Base-by-base conservation (phyloP, 2,888 invertebrate genomes). In the Lasioglossum villosulum region DNA sequence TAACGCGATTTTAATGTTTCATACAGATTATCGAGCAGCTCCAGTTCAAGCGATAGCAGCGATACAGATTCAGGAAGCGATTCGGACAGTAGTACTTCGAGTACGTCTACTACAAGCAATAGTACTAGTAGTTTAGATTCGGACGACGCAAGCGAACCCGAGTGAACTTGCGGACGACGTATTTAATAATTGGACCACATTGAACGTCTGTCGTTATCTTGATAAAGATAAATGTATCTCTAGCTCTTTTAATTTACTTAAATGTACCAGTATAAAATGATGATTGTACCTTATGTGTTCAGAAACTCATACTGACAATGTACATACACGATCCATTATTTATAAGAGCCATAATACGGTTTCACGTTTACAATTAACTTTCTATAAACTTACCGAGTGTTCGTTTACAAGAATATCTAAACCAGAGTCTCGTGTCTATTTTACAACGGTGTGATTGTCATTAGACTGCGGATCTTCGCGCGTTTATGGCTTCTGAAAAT, bases 71-170 rank as follows among this genome's bases (percentile, higher is more conserved):
- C 89, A 30, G 89, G 84, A 34, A 86, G 71, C 34, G 80, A 87
- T 42, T 82, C 87, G n/a, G 87, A 85, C 70, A 88, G 77, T 63
- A 89, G 78, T 68, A 75, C 82, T 63, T 82, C 86, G 0, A 92
- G 86, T 77, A 91, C 88, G 72, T 92, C 87, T 76, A 89, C 85
- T 68, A 86, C 84, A 14, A 88, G 85, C 23, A 88, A 88, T 4
- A 91, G 82, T 34, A 42, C 42, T 14, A 91, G 81, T 70, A 90
- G 86, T 79, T 84, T 94, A n/a, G 94, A 94, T 80, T 94, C 94
- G 3, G 94, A 94, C 63, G 93, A 94, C 78, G 48, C 82, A 37
- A 91, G 88, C 45, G 91, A 90, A 42, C 76, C 88, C 23, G 88
- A 91, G 75, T 78, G 72, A 84, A 68, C 66, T 4, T n/a, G 4